phyloP scores from a whole-genome alignment of 2,888 invertebrate genomes.

The Rutpela maculata region DNA sequence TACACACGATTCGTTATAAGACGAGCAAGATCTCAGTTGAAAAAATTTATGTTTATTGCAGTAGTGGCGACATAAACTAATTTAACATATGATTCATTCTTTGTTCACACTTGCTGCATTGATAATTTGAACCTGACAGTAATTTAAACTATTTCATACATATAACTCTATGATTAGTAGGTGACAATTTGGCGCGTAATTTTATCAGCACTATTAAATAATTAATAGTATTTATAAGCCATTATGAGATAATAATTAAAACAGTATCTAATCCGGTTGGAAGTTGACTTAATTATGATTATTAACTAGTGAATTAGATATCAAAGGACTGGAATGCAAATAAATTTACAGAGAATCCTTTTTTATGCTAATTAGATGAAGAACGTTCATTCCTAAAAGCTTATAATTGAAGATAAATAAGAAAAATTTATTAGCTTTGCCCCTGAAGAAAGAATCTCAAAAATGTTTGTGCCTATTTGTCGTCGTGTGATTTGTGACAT shows the following conservation, averaged over 20 bases:
- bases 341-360: background rate
- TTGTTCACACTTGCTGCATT: background rate
- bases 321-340: background rate
- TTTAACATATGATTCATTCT: background rate
- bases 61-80: background rate
- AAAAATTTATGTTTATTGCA: background rate
- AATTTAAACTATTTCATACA: background rate
- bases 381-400: too few relatives aligned
- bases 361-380: too few relatives aligned
- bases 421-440: too few relatives aligned
- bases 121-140: background rate
- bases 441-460: too few relatives aligned
- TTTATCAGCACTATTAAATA: background rate
- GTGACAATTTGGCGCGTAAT: background rate
- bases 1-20: background rate
- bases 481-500: too few relatives aligned
- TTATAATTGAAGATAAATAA: too few relatives aligned
- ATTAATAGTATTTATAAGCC: background rate
- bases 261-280: background rate
- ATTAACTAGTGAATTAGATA: background rate
- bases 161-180: background rate
- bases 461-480: too few relatives aligned
- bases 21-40: background rate
- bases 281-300: background rate
- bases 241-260: background rate